Percentiles rank a stretch among this genome's conserved stretches.
Conservation (phyloP, 92 coral and sea anemone species). For the Zoanthus sansibaricus region DNA sequence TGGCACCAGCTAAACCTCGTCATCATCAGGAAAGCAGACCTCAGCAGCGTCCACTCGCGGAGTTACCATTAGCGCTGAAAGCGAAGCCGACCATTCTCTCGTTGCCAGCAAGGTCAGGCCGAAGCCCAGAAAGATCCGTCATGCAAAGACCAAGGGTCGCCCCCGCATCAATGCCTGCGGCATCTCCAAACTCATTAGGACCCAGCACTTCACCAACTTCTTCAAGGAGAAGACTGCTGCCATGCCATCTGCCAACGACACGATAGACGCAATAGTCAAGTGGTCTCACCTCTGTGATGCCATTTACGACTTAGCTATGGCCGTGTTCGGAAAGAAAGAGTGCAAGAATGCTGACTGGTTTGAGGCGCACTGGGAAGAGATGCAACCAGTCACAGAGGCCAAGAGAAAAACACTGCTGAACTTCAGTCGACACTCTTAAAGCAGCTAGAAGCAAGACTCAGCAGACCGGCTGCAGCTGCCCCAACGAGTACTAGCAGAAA, state of each 20-base stretch:
- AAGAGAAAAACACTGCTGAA: slow-evolving; percentile 27
- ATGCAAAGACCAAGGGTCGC: neutral
- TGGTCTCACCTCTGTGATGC: neutral
- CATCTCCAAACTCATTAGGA: neutral
- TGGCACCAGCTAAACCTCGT: too few relatives aligned
- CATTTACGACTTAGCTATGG: neutral
- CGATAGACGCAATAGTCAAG: too few relatives aligned
- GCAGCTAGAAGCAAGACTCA: neutral
- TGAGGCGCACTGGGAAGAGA: slow-evolving; percentile 13
- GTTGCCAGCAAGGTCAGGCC: neutral
- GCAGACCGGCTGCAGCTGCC: neutral
- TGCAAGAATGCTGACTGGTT: slow-evolving; percentile 11
- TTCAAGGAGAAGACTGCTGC: neutral
- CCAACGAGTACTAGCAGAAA: neutral
- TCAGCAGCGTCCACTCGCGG: neutral
- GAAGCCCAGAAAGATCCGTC: neutral
- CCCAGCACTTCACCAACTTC: neutral
- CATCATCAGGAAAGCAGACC: neutral
- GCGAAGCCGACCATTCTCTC: neutral
- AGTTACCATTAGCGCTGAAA: neutral
- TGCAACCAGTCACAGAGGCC: slow-evolving; percentile 16
- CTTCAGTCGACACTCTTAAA: neutral
- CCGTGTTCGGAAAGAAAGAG: neutral
- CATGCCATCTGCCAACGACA: neutral
- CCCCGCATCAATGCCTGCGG: neutral